A percentile compares a stretch with the other conserved stretches of the same genome.
phyloP scores from a whole-genome alignment of 2,888 invertebrate genomes.

The Cryptus viduatorius region DNA sequence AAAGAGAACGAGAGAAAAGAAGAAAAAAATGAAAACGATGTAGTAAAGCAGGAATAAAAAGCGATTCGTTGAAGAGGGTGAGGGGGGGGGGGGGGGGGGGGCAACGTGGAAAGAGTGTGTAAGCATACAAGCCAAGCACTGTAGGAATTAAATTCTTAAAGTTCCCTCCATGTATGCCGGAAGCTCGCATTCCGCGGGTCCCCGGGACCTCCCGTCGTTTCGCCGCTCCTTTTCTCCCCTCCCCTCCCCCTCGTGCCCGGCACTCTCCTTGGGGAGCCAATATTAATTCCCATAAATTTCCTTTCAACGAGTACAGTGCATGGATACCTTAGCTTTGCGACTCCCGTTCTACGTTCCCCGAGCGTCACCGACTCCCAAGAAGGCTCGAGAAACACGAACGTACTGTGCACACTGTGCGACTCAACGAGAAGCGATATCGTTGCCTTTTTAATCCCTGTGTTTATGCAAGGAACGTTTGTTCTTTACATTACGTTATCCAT shows the following conservation, averaged over 20 bases:
- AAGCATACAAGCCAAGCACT: slow-evolving; percentile 70
- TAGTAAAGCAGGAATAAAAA: slow-evolving; percentile 58
- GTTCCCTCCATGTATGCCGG: slow-evolving; percentile 83
- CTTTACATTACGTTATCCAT: slow-evolving; percentile 70
- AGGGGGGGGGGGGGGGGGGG: slow-evolving; percentile 47
- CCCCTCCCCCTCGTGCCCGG: slow-evolving; percentile 65
- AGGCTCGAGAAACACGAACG: slow-evolving; percentile 17
- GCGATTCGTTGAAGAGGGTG: slow-evolving; percentile 53
- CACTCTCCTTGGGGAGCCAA: slow-evolving; percentile 80
- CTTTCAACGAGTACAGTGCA: slow-evolving; percentile 81
- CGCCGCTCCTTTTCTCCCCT: slow-evolving; percentile 45
- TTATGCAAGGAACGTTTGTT: slow-evolving; percentile 84
- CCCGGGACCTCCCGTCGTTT: slow-evolving; percentile 74
- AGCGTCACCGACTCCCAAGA: slow-evolving; percentile 30
- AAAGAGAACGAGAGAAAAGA: slow-evolving; percentile 79
- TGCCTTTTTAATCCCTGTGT: slow-evolving; percentile 81
- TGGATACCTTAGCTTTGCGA: slow-evolving; percentile 73
- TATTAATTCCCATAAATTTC: slow-evolving; percentile 85
- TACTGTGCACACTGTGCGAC: slow-evolving; percentile 51
- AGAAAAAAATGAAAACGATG: slow-evolving; percentile 30
- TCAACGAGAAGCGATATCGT: slow-evolving; percentile 75
- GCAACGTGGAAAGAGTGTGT: slow-evolving; percentile 58
- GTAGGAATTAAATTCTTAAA: slow-evolving; percentile 85
- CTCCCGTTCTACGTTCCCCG: slow-evolving; percentile 53
- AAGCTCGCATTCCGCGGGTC: slow-evolving; percentile 84